Percentiles rank a stretch among this genome's conserved stretches.
Evolutionary conservation across 2,113 vertebrate species (phyloP).

Genomic region (Cephalopholis sonnerati): DNA sequence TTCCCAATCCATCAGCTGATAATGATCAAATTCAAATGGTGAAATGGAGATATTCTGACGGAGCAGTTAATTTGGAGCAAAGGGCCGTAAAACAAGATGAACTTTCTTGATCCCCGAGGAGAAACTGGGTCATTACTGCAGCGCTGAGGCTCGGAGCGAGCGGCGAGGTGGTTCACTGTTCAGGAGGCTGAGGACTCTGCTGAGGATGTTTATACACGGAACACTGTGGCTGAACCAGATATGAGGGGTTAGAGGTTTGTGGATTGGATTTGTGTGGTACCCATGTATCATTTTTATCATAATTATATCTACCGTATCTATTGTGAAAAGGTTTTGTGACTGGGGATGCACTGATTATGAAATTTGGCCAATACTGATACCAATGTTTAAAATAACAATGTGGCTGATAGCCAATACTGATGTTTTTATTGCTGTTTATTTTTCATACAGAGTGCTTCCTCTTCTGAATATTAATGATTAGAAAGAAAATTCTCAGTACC

Average conservation of each 20-base stretch:
- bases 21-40: slow-evolving; percentile 10
- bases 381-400: no score
- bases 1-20: slow-evolving; percentile 7
- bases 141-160: slow-evolving; percentile 22
- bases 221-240: neutral
- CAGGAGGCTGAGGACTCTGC: neutral
- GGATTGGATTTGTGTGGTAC: neutral
- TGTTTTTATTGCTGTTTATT: no score
- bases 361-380: no score
- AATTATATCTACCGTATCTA: no score
- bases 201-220: neutral
- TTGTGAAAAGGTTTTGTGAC: no score
- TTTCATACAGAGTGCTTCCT: no score
- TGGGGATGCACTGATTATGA: no score
- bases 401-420: no score
- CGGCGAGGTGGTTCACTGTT: slow-evolving; percentile 7
- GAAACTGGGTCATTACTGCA: slow-evolving; percentile 48
- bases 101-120: slow-evolving; percentile 36
- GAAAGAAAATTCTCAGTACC: no score
- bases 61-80: slow-evolving; percentile 54
- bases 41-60: slow-evolving; percentile 26
- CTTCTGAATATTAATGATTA: no score
- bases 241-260: neutral
- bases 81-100: slow-evolving; percentile 37
- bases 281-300: neutral